Base-by-base conservation (phyloP, 2,888 invertebrate species). In the Tineola bisselliella region DNA sequence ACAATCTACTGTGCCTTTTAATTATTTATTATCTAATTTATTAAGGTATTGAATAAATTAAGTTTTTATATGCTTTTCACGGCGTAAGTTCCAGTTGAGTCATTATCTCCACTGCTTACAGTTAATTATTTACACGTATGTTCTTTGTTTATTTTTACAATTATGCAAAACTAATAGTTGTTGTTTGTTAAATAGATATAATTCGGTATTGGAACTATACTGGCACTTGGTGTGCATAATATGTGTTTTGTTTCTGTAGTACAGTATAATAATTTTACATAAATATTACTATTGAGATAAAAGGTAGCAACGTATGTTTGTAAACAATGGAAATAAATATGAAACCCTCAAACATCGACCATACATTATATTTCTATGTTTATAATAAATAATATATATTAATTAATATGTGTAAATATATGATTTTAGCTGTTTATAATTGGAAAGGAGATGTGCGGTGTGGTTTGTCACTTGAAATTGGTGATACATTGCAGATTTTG, bases 401-500 rank as follows among this genome's bases (percentile, higher is more conserved):
- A n/a, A n/a, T n/a, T n/a, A n/a, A n/a, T n/a, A n/a, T n/a, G n/a
- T n/a, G n/a, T n/a, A n/a, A n/a, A n/a, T n/a, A 6, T 38, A 38
- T 38, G 2, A 17, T 91, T 90, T 62, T 88, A 96, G 96, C 95
- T 70, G 93, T 97, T 64, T 95, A 95, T 86, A 96, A 96, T 77
- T 97, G 95, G 94, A 90, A 92, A 75, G 93, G 94, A 65, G 93
- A 94, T 79, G 91, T 92, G 30, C 90, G 91, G 60, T 93, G 91
- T 68, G 95, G 94, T 38, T 82, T 96, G 64, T 91, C 94, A 4
- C 82, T 98, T 68, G 95, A 96, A 80, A 95, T 97, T 68, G 97
- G 97, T 62, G 97, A 97, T 77, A 93, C 94, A 5, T 93, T 97
- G 2, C 96, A 97, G 77, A 95, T 97, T 68, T 84, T 95, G 67